Evolutionary conservation across 2,888 invertebrate genomes (phyloP).

Genomic region (Perizoma affinitatum): DNA sequence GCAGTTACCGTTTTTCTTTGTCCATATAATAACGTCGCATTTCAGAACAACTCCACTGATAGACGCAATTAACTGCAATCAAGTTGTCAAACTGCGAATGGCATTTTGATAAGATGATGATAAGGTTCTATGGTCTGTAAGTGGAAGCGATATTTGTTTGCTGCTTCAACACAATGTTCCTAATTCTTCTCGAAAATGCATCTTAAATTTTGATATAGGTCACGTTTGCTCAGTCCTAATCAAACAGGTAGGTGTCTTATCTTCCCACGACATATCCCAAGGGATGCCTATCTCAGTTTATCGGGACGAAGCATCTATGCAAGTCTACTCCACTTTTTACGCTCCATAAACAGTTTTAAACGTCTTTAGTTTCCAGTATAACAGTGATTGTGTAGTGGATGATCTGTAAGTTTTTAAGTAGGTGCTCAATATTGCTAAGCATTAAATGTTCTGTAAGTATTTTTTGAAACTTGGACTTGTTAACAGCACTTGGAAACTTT

Average conservation of each 20-base stretch:
- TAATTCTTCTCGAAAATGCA: slow-evolving; percentile 7
- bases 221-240: slow-evolving; percentile 33
- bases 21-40: neutral
- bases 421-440: neutral
- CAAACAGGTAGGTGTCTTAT: slow-evolving; percentile 34
- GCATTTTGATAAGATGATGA: neutral
- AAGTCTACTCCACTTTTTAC: slow-evolving; percentile 26
- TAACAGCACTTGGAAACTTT: too few species aligned
- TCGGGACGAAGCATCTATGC: slow-evolving; percentile 17
- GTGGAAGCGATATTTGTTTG: too few species aligned
- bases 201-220: slow-evolving; percentile 19
- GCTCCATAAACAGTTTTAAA: slow-evolving; percentile 27
- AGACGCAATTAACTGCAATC: slow-evolving; percentile 3
- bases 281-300: slow-evolving; percentile 33
- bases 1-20: neutral
- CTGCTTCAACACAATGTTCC: neutral
- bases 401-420: slow-evolving; percentile 22
- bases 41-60: neutral
- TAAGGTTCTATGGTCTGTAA: neutral
- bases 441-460: neutral
- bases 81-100: slow-evolving; percentile 6
- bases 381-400: slow-evolving; percentile 22
- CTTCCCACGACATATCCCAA: slow-evolving; percentile 29
- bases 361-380: slow-evolving; percentile 18
- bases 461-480: too few species aligned